Conservation (phyloP, 2,113 vertebrate species). For the Mesoclemmys tuberculata region DNA sequence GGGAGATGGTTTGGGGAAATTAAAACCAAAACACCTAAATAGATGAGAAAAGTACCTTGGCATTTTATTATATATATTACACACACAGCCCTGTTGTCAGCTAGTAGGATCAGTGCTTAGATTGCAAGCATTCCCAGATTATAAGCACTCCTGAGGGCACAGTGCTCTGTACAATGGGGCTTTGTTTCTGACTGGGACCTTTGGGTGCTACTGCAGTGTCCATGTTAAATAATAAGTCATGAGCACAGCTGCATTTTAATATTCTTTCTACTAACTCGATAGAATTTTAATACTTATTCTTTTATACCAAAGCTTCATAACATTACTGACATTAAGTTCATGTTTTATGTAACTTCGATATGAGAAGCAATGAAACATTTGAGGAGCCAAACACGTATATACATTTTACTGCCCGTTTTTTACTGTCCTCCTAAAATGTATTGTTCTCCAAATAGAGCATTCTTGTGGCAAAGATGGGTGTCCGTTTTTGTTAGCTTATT, state of each 20-base stretch:
- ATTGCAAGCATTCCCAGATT: rapidly evolving
- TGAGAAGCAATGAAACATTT: neutral
- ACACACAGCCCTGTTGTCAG: rapidly evolving
- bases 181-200: neutral
- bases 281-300: neutral
- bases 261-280: neutral
- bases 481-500: neutral
- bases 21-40: neutral
- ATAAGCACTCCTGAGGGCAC: rapidly evolving
- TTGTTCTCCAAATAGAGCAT: neutral
- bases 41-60: neutral
- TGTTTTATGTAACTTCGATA: neutral
- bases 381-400: neutral
- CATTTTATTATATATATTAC: rapidly evolving
- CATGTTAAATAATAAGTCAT: neutral
- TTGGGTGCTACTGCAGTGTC: neutral
- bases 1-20: neutral
- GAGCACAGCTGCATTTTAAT: neutral
- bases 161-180: rapidly evolving
- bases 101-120: neutral
- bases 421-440: neutral
- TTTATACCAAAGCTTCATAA: neutral
- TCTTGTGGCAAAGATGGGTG: constrained; percentile 3
- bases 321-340: neutral
- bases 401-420: neutral